Evolutionary conservation across 2,888 invertebrate species (phyloP), one percentile per base, ranked within the genome.

Genomic region (Toxonevra muliebris): DNA sequence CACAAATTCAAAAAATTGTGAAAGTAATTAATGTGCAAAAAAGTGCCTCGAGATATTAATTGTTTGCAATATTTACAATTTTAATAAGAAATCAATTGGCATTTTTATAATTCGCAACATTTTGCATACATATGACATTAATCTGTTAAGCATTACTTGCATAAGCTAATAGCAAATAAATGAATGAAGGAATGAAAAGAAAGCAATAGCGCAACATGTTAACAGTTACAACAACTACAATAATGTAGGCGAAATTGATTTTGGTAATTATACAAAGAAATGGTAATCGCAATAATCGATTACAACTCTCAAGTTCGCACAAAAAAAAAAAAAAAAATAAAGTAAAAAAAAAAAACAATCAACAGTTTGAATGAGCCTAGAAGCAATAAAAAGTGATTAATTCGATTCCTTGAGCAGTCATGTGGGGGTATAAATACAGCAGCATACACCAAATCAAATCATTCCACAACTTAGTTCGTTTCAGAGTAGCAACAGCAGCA

Each of bases 391-490:
- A 69, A 20, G 12, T 69, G 67, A 71, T 74, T 76, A 72, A 48
- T 63, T 64, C 10, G 17, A 52, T 61, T 30, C 54, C 42, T 15
- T 61, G n/a, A 3, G 15, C 2, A 30, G 30, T n/a, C 55, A 11
- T 7, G 40, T 1, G 13, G 7, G 4, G 59, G 72, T 80, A 80
- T 79, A 79, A 78, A 79, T 76, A 71, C 62, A 52, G 57, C 65
- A 68, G 66, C 20, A 52, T 9, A 43, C n/a, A 20, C 54, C 42
- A 65, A 58, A 73, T 66, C 65, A 74, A 78, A 73, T 77, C 79
- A 79, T 77, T 79, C 80, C 74, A 75, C 73, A 78, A 72, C 73
- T 71, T 71, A 73, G 53, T 71, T 53, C 66, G 69, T 52, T 74
- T 74, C 69, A 41, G 52, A 58, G 65, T 60, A 68, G 41, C 64